These are phyloP conservation scores for Terrapene triunguis DNA, from an alignment of 2,113 vertebrate genomes.

Conservation along the genomic window DNA sequence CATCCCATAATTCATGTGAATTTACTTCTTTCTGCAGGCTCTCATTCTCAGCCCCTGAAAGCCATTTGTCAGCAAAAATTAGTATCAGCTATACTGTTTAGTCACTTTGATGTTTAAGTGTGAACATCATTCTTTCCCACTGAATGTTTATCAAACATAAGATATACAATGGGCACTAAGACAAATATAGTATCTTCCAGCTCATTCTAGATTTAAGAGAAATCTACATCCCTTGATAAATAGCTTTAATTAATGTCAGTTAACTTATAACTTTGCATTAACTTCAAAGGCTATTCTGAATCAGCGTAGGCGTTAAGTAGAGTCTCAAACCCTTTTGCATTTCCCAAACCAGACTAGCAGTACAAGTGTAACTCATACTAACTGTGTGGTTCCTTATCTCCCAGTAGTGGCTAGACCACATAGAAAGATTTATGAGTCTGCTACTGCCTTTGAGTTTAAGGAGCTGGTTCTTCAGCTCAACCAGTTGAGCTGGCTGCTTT, in stretches of 20 bases:
- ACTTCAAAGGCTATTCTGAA: slow-evolving; percentile 55
- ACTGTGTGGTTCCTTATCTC: neutral
- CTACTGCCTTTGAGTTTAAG: slow-evolving; percentile 58
- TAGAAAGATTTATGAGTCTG: neutral
- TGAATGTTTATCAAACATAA: neutral
- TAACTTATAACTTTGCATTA: neutral
- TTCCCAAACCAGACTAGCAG: slow-evolving; percentile 15
- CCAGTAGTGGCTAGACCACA: slow-evolving; percentile 30
- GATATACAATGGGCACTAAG: neutral
- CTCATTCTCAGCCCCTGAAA: neutral
- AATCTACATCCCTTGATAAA: neutral
- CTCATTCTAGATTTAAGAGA: slow-evolving; percentile 19
- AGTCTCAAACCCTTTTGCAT: slow-evolving; percentile 15
- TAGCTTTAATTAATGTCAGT: neutral
- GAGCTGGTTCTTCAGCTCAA: neutral
- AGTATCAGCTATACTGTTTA: neutral
- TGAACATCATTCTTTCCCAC: neutral
- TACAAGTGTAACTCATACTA: slow-evolving; percentile 46
- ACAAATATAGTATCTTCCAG: accelerated
- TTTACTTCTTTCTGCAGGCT: neutral
- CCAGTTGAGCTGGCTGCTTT: neutral
- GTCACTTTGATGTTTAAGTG: neutral
- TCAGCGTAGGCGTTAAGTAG: slow-evolving; percentile 44
- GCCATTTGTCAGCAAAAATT: neutral
- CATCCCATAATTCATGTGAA: neutral